Evolutionary conservation across 1,140 invertebrate genomes (phyloP).

Genomic region (Neuroterus valhalla): DNA sequence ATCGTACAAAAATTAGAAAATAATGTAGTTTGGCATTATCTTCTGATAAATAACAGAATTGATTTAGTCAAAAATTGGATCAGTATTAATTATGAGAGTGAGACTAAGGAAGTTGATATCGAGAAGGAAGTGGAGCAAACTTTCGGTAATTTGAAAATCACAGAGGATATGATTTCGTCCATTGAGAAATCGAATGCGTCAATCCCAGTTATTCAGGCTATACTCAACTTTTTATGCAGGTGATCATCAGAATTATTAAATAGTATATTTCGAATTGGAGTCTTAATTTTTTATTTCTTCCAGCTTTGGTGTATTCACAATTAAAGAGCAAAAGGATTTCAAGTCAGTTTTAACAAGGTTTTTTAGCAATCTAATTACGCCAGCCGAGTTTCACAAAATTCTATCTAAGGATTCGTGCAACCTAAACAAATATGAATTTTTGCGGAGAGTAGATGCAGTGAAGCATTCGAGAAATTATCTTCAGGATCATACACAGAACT

Average conservation of each 20-base stretch:
- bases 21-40: constrained; percentile 62
- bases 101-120: not conserved
- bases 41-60: constrained; percentile 61
- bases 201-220: constrained; percentile 74
- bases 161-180: constrained; percentile 76
- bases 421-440: constrained; percentile 75
- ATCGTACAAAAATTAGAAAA: constrained; percentile 54
- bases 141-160: constrained; percentile 77
- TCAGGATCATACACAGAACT: constrained; percentile 37
- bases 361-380: constrained; percentile 54
- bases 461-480: constrained; percentile 72
- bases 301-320: constrained; percentile 64
- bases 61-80: constrained; percentile 63
- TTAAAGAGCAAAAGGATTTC: constrained; percentile 73
- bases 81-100: constrained; percentile 50
- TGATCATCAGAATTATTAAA: constrained; percentile 40
- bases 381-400: constrained; percentile 75
- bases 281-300: constrained; percentile 29
- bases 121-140: constrained; percentile 40
- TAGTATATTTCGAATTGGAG: not conserved
- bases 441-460: constrained; percentile 75
- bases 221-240: constrained; percentile 69
- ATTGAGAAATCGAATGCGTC: constrained; percentile 73
- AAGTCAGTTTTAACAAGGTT: constrained; percentile 76
- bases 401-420: constrained; percentile 75